Evolutionary conservation across 1,140 invertebrate species (phyloP), one percentile per base, ranked within the genome.

Genomic region (Goniozus legneri): DNA sequence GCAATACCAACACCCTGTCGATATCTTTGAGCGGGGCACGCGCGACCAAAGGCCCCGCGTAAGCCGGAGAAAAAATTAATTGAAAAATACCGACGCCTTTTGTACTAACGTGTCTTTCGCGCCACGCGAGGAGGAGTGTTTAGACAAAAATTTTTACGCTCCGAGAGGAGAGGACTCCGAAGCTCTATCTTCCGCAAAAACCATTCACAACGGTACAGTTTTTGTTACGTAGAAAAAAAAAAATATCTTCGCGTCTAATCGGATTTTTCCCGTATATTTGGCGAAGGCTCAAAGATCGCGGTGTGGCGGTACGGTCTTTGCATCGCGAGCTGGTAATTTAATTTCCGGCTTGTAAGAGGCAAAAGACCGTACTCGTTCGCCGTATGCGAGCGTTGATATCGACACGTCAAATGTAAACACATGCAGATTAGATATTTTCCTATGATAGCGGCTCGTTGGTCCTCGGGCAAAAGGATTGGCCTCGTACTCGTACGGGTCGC

Each of bases 371-470:
- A 33, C 33, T 19, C 14, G 27, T 27, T 18, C 14, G 14, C 32
- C 18, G 12, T 12, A 12, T 27, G 24, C 12, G 24, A 27, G 24
- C 24, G 32, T 4, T 33, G 32, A 55, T 65, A 66, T 65, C 63
- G 59, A 54, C 58, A 52, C 52, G 57, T 67, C 56, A 69, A 63
- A 68, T 56, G 54, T 61, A 69, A 69, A 67, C 59, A 55, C 62
- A 71, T 71, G 68, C 66, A 69, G 60, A 69, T 71, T 69, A 67
- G 57, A 67, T 67, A 55, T 69, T 67, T 69, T 64, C 62, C 50
- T 60, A 56, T 51, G 60, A 66, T 60, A 56, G 53, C 44, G 59
- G 59, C 33, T 18, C 52, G 42, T 38, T 37, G 53, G 39, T 50
- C 33, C 48, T 21, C 21, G 34, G 35, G 49, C 54, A 66, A 69